Conservation (phyloP, 2,888 invertebrate genomes). For the Drosophila subquinaria region DNA sequence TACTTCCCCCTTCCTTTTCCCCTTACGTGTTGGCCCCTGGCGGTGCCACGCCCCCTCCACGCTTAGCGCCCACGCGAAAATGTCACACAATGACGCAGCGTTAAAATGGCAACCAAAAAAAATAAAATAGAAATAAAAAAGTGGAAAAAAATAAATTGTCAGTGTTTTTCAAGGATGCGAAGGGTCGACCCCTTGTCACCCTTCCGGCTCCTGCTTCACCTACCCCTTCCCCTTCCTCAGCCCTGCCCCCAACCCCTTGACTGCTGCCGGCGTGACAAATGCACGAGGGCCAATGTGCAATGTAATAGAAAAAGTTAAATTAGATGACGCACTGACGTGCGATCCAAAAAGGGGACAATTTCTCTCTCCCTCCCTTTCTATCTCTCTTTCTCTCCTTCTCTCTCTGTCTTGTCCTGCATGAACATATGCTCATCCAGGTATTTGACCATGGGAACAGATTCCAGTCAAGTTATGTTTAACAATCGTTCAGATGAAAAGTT, state of each 20-base stretch:
- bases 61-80: slow-evolving; percentile 60
- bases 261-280: slow-evolving; percentile 66
- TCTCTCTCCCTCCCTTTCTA: not conserved
- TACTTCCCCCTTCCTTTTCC: not conserved
- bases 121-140: slow-evolving; percentile 9
- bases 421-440: slow-evolving; percentile 5
- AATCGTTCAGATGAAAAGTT: not conserved
- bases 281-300: slow-evolving; percentile 70
- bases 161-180: slow-evolving; percentile 70
- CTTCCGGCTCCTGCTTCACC: not conserved
- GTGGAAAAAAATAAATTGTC: slow-evolving; percentile 40
- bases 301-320: slow-evolving; percentile 81
- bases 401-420: not conserved
- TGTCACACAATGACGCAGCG: slow-evolving; percentile 78
- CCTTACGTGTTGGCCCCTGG: not conserved
- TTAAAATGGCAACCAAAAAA: slow-evolving; percentile 59
- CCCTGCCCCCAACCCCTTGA: not conserved
- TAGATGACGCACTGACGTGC: slow-evolving; percentile 72
- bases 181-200: slow-evolving; percentile 17
- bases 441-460: slow-evolving; percentile 14
- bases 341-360: slow-evolving; percentile 5
- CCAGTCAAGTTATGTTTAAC: not conserved
- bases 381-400: not conserved
- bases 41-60: slow-evolving; percentile 7
- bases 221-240: not conserved